These are phyloP conservation scores for Epinephelus lanceolatus DNA, from an alignment of 2,113 vertebrate genomes.

Conservation along the genomic window DNA sequence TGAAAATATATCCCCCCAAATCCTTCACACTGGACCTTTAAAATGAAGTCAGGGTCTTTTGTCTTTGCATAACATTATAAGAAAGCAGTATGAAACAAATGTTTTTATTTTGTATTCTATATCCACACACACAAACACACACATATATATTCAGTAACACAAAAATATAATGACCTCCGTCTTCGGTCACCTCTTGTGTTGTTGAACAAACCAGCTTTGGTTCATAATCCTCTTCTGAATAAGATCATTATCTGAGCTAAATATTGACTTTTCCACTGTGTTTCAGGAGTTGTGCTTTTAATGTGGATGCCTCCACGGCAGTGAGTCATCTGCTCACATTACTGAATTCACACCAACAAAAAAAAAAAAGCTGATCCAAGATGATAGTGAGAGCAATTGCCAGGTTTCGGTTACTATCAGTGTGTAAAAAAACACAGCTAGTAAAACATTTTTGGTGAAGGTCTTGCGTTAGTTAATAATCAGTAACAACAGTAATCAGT, in stretches of 20 bases:
- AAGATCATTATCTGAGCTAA: constrained; percentile 4
- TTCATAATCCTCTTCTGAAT: constrained; percentile 14
- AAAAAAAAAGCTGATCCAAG: not conserved
- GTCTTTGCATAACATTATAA: not conserved
- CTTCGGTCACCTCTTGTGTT: not conserved
- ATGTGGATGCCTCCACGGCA: not conserved
- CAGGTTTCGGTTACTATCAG: not conserved
- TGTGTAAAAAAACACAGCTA: not conserved
- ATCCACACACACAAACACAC: not conserved
- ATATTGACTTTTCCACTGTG: constrained; percentile 29
- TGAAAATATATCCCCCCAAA: too few relatives aligned
- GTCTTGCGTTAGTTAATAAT: not conserved
- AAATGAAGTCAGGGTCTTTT: too few relatives aligned
- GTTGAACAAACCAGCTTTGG: not conserved
- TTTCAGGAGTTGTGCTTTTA: constrained; percentile 14
- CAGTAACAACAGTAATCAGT: not conserved
- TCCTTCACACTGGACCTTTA: too few relatives aligned
- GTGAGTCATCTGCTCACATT: not conserved
- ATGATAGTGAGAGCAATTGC: too few relatives aligned
- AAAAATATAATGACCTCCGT: not conserved
- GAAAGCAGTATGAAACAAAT: not conserved
- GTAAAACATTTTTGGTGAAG: not conserved
- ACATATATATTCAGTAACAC: not conserved
- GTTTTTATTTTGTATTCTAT: not conserved
- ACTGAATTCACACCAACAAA: not conserved